Conservation (phyloP, 2,888 invertebrate genomes). For the Glyphotaelius pellucidus region DNA sequence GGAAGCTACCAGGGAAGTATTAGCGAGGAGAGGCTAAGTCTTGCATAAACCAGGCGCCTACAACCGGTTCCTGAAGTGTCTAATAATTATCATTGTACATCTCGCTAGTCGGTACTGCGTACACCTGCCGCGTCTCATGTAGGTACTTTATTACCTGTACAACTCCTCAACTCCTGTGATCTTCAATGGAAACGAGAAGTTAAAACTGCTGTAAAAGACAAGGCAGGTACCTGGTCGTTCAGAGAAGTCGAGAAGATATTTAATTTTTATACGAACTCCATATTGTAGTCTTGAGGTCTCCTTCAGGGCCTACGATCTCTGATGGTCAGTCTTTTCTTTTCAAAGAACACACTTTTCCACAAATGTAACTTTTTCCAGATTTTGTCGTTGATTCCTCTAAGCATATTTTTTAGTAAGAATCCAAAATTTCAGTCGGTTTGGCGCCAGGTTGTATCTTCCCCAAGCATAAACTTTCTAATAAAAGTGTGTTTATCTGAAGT, state of each 20-base stretch:
- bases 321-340: too few species aligned
- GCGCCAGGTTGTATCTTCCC: too few species aligned
- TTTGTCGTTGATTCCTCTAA: too few species aligned
- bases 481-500: too few species aligned
- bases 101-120: conserved; percentile 5
- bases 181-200: not conserved
- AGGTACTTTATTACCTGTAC: not conserved
- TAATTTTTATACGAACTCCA: not conserved
- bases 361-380: too few species aligned
- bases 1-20: not conserved
- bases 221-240: not conserved
- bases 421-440: too few species aligned
- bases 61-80: conserved; percentile 33
- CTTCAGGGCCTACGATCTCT: too few species aligned
- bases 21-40: not conserved
- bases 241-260: not conserved
- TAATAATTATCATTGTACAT: conserved; percentile 17
- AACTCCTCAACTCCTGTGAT: conserved; percentile 20
- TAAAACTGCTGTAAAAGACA: not conserved
- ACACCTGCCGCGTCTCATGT: conserved; percentile 27
- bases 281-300: not conserved
- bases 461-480: too few species aligned
- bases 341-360: too few species aligned
- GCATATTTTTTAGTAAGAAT: too few species aligned
- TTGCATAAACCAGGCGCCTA: conserved; percentile 17